Conservation (phyloP, 2,888 invertebrate species). For the Atethmia centrago region DNA sequence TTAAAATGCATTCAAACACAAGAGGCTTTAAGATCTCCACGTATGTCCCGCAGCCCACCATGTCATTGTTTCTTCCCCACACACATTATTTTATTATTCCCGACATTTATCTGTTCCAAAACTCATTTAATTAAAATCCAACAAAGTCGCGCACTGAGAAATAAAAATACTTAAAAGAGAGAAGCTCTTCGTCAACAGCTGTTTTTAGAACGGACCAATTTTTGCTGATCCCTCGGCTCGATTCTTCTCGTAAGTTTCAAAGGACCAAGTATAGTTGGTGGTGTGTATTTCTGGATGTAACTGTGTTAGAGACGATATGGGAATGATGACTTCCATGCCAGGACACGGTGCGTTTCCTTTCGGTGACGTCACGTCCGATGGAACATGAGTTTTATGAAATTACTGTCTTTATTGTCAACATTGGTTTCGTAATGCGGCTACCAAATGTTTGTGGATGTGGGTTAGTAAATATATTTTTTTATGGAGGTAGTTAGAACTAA, state of each 20-base stretch:
- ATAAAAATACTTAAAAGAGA: slow-evolving; percentile 76
- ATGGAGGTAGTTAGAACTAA: neutral
- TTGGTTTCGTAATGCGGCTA: slow-evolving; percentile 29
- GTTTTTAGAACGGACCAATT: slow-evolving; percentile 83
- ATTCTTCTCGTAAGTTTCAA: slow-evolving; percentile 37
- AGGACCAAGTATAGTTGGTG: slow-evolving; percentile 65
- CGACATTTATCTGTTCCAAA: slow-evolving; percentile 46
- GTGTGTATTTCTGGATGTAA: slow-evolving; percentile 83
- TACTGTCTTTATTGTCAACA: slow-evolving; percentile 56
- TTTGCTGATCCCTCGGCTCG: slow-evolving; percentile 69
- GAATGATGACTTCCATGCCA: slow-evolving; percentile 86
- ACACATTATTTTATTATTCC: slow-evolving; percentile 46
- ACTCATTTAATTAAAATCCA: slow-evolving; percentile 63
- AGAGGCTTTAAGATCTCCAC: neutral
- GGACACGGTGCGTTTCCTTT: slow-evolving; percentile 84
- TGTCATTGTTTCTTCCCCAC: slow-evolving; percentile 38
- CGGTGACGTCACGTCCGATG: slow-evolving; percentile 84
- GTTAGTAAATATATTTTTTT: slow-evolving; percentile 8
- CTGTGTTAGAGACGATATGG: slow-evolving; percentile 80
- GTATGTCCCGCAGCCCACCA: neutral
- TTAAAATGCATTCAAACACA: neutral
- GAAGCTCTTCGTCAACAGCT: slow-evolving; percentile 85
- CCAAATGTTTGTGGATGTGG: slow-evolving; percentile 48
- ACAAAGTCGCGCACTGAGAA: slow-evolving; percentile 71
- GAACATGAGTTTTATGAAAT: slow-evolving; percentile 60